Base-by-base conservation (phyloP, 1,140 invertebrate species). In the Bilobella aurantiaca region DNA sequence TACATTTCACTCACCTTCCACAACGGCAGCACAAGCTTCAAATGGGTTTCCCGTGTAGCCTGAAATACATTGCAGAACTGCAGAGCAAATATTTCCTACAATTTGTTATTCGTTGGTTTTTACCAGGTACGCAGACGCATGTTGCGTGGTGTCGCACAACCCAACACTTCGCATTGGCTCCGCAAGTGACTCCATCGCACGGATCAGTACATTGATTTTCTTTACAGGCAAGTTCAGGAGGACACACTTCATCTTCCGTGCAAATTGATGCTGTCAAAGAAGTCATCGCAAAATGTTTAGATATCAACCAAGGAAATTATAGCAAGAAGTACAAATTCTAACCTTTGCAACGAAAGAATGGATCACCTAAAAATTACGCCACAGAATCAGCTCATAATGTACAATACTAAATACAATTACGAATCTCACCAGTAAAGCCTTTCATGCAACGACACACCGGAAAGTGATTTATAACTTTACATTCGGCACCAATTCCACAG, bases 191-290 rank as follows among this genome's bases (percentile, higher is more conserved):
- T 12, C 88, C 88, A n/a, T 84, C 81, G 75, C 91, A 93, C 27
- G 91, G 91, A 79, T 93, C 85, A 70, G 86, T 79, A 75, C 91
- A 93, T 74, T 89, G 85, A 75, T 88, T 85, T 73, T 87, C 86
- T n/a, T 91, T 81, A 77, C 91, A 94, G 31, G 89, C 85, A 65
- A 87, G 79, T 66, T 88, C 82, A 68, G 84, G 85, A 1, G 86
- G 81, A 75, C 91, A 94, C 70, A 93, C 89, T 1, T 85, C 82
- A 74, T 87, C 88, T 56, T 68, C 67, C 58, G 60, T 77, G 79
- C 53, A 63, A 57, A 74, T 69, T 3, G 69, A 69, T 29, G 71
- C n/a, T n/a, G n/a, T n/a, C n/a, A n/a, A n/a, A n/a, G n/a, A n/a
- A n/a, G n/a, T n/a, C 69, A 68, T 42, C 28, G 62, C 64, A 32